A percentile compares a stretch with the other conserved stretches of the same genome.
phyloP scores from a whole-genome alignment of 2,888 invertebrate species.

The Linnaemya tessellans region DNA sequence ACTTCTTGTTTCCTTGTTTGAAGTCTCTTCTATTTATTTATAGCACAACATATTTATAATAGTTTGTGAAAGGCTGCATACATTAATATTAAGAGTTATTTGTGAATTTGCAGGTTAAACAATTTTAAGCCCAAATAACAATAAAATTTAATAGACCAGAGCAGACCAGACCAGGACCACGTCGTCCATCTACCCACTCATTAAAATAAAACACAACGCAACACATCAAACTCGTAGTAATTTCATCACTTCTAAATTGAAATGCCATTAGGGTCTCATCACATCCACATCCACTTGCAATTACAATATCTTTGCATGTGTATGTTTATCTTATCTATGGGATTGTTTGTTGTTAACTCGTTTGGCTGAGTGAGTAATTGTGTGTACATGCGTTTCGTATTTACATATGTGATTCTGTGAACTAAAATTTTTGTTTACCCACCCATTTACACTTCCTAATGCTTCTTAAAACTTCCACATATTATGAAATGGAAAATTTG shows the following conservation, averaged over 20 bases:
- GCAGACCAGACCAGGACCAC: constrained; percentile 9
- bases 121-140: constrained; percentile 12
- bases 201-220: constrained; percentile 51
- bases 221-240: constrained; percentile 26
- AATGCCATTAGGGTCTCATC: constrained; percentile 53
- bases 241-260: constrained; percentile 60
- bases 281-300: not conserved
- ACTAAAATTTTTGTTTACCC: constrained; percentile 34
- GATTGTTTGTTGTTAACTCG: constrained; percentile 15
- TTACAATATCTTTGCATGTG: not conserved
- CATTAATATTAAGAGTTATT: not conserved
- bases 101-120: not conserved
- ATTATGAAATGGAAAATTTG: constrained; percentile 10
- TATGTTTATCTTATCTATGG: too few relatives aligned
- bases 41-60: constrained; percentile 19
- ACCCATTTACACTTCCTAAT: constrained; percentile 32
- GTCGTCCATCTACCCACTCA: constrained; percentile 28
- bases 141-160: constrained; percentile 13
- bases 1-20: constrained; percentile 13
- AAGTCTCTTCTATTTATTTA: constrained; percentile 40
- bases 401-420: constrained; percentile 30
- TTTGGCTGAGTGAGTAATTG: not conserved
- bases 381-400: not conserved
- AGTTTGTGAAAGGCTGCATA: not conserved
- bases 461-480: constrained; percentile 24